Base-by-base conservation (phyloP, 2,113 vertebrate genomes). In the Varanus salvator region DNA sequence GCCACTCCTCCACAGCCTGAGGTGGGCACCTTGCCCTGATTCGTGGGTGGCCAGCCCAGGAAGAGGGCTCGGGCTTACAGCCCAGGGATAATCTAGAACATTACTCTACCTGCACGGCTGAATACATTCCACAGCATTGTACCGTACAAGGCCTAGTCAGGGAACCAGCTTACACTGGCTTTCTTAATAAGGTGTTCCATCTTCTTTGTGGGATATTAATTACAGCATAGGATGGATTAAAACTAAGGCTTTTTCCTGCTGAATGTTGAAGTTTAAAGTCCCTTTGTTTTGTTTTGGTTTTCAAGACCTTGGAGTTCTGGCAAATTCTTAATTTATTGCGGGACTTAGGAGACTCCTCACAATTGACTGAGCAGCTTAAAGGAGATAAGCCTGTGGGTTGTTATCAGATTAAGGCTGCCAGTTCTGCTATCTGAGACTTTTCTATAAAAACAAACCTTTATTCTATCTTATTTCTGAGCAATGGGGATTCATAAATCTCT, bases 381-480 rank as follows among this genome's bases (percentile, higher is more conserved):
- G 83, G 80, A 15, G 83, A 85, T 90, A 90, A 78, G 78, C 78
- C 57, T 19, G 44, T 76, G 38, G 38, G 29, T 44, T 50, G 29
- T 83, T 89, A 84, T 84, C 88, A 68, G 88, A 89, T 78, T 85
- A 85, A 85, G 25, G n/a, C 31, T 44, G 8, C 64, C 74, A 85
- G 44, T 71, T 71, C 82, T 21, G 25, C 78, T 89, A 85, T 52
- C 44, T 50, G 57, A 85, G 38, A 57, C 4, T 89, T 69, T 85
- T 29, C 23, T 69, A 15, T 57, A 27, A 8, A 34, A 71, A 85
- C 25, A 78, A 85, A 14, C 52, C 81, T n/a, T 69, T 89, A 89
- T 57, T 50, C 50, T 68, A 68, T 69, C 87, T n/a, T 44, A 85
- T 85, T 71, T 89, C 72, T 80, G 52, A 72, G 84, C 57, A 23